phyloP scores from a whole-genome alignment of 2,888 invertebrate species.

The Epinotia bilunana region DNA sequence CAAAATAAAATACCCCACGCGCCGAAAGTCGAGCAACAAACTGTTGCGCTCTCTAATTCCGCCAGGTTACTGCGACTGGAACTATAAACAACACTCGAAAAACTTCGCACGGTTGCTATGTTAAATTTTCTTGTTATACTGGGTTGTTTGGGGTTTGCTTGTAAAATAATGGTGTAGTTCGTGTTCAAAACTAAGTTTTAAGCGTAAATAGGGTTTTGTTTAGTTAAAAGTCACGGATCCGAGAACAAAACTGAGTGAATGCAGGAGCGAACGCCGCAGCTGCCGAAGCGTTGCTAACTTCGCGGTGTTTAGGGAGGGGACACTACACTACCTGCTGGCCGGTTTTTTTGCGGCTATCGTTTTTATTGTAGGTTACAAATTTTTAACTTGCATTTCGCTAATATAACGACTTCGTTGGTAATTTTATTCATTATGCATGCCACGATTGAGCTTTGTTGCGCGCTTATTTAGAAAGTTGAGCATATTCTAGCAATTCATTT shows the following conservation, averaged over 20 bases:
- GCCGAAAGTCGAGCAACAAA: conserved; percentile 58
- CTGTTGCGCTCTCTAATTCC: conserved; percentile 69
- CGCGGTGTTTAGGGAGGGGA: conserved; percentile 57
- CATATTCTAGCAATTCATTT: conserved; percentile 24
- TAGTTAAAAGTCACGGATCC: conserved; percentile 72
- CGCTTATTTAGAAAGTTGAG: conserved; percentile 33
- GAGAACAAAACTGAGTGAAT: conserved; percentile 37
- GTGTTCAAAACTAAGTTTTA: conserved; percentile 69
- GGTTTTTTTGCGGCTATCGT: conserved; percentile 53
- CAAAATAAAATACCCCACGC: conserved; percentile 70
- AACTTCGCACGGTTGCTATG: conserved; percentile 63
- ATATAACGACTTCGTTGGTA: conserved; percentile 19
- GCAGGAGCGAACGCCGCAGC: conserved; percentile 28
- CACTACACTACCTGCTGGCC: conserved; percentile 58
- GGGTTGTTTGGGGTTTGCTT: conserved; percentile 65
- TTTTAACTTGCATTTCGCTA: conserved; percentile 33
- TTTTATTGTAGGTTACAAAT: conserved; percentile 9
- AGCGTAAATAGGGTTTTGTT: conserved; percentile 71
- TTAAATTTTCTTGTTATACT: conserved; percentile 63
- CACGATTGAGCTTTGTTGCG: conserved; percentile 27
- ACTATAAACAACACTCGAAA: conserved; percentile 72
- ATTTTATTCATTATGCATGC: conserved; percentile 40
- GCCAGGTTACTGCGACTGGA: conserved; percentile 64
- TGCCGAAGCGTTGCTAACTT: conserved; percentile 61
- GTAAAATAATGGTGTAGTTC: conserved; percentile 66